A percentile compares a stretch with the other conserved stretches of the same genome.
phyloP scores from a whole-genome alignment of 2,797 vertebrate species.

The Nannoperca australis region DNA sequence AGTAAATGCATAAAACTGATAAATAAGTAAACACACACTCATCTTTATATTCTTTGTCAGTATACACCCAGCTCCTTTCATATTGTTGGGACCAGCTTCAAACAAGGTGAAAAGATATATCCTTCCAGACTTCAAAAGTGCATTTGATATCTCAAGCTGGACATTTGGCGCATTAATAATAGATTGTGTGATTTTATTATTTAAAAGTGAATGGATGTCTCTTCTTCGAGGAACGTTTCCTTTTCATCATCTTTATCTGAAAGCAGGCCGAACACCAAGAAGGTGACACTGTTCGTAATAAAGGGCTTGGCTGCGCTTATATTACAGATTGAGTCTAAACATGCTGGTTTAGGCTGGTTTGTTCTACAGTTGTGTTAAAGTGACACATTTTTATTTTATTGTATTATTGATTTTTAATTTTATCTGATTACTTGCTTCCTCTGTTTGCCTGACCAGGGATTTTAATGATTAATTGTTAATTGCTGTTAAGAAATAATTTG shows the following conservation, averaged over 20 bases:
- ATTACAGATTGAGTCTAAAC: not conserved
- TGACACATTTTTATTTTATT: not conserved
- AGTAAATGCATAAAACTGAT: slow-evolving; percentile 76
- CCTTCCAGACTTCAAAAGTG: slow-evolving; percentile 79
- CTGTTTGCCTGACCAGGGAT: not conserved
- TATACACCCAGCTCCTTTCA: slow-evolving; percentile 63
- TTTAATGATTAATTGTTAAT: no score
- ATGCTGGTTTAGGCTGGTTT: not conserved
- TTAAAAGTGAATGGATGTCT: slow-evolving; percentile 69
- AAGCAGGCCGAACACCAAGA: slow-evolving; percentile 32
- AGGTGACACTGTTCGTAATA: slow-evolving; percentile 22
- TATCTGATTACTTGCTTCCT: slow-evolving; percentile 16
- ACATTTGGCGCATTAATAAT: slow-evolving; percentile 83
- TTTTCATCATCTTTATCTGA: slow-evolving; percentile 54
- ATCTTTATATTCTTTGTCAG: slow-evolving; percentile 69
- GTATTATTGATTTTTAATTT: slow-evolving; percentile 12
- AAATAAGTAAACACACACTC: slow-evolving; percentile 81
- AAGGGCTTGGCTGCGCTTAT: slow-evolving; percentile 10
- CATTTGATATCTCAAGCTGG: slow-evolving; percentile 77
- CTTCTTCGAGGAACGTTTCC: slow-evolving; percentile 49
- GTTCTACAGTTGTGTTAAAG: not conserved
- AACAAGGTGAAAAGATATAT: slow-evolving; percentile 78
- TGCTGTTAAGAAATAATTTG: no score
- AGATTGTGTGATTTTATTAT: slow-evolving; percentile 74
- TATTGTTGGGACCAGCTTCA: slow-evolving; percentile 67